Evolutionary conservation across 2,797 vertebrate species (phyloP).

Genomic region (Lophotriccus pileatus): DNA sequence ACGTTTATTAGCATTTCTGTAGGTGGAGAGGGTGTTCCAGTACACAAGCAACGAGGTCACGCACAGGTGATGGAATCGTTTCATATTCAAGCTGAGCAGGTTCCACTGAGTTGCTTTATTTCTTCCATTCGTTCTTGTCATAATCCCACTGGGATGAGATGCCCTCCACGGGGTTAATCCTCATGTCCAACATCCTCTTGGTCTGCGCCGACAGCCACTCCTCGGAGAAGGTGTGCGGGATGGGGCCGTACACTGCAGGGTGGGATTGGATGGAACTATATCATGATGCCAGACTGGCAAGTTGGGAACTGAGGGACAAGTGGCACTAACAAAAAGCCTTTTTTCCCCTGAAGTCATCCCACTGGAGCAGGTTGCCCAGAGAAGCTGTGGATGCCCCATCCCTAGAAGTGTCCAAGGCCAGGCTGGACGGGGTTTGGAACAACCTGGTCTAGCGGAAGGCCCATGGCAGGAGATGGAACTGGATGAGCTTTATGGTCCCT

Average conservation of each 20-base stretch:
- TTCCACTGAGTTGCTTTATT: conserved; percentile 77
- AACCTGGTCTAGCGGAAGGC: fast-evolving
- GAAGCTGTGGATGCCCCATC: neutral
- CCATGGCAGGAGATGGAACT: neutral
- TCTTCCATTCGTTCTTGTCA: conserved; percentile 95
- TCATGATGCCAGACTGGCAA: fast-evolving
- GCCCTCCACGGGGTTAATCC: conserved; percentile 85
- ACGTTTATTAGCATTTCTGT: conserved; percentile 82
- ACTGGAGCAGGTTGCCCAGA: neutral
- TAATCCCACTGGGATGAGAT: conserved; percentile 91
- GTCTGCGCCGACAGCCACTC: conserved; percentile 86
- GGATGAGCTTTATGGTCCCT: neutral
- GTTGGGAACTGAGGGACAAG: neutral
- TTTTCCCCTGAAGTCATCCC: fast-evolving
- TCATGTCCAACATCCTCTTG: conserved; percentile 93
- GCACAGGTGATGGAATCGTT: conserved; percentile 68
- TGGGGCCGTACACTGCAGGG: conserved; percentile 82
- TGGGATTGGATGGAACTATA: neutral
- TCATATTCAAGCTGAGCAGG: conserved; percentile 9
- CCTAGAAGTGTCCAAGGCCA: neutral
- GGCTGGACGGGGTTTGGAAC: fast-evolving
- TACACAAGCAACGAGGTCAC: conserved; percentile 75
- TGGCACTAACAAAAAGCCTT: neutral
- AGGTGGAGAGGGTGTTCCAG: conserved; percentile 79
- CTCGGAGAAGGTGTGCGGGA: conserved; percentile 84